Evolutionary conservation across 2,888 invertebrate species (phyloP).

Genomic region (Calliopum simillimum): DNA sequence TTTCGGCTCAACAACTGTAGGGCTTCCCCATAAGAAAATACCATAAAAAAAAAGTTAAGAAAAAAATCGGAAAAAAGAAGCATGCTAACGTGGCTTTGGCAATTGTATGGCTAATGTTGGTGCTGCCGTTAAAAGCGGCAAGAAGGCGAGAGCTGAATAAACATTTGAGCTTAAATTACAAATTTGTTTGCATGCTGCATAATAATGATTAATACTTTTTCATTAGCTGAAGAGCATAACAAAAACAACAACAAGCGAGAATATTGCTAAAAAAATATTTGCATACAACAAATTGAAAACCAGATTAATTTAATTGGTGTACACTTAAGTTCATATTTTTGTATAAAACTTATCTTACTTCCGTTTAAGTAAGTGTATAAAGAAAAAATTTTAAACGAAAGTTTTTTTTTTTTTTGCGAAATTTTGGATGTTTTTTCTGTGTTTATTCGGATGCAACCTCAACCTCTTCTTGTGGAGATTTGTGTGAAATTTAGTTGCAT

Average conservation of each 20-base stretch:
- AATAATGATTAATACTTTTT: constrained; percentile 40
- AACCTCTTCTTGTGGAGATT: too few species aligned
- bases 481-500: too few species aligned
- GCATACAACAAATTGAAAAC: constrained; percentile 3
- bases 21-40: neutral
- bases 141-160: constrained; percentile 18
- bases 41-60: constrained; percentile 1
- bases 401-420: too few species aligned
- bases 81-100: constrained; percentile 32
- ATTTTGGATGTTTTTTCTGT: too few species aligned
- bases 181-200: constrained; percentile 36
- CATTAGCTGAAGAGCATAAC: constrained; percentile 17
- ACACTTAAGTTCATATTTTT: too few species aligned
- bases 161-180: constrained; percentile 39
- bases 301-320: too few species aligned
- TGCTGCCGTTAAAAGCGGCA: neutral
- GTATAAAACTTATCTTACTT: too few species aligned
- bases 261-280: constrained; percentile 24
- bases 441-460: too few species aligned
- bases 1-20: constrained; percentile 28
- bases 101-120: neutral
- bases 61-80: constrained; percentile 13
- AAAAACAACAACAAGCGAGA: neutral
- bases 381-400: too few species aligned
- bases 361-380: too few species aligned